A percentile compares a stretch with the other conserved stretches of the same genome.
Evolutionary conservation across 2,888 invertebrate species (phyloP).

Genomic region (Labia minor): DNA sequence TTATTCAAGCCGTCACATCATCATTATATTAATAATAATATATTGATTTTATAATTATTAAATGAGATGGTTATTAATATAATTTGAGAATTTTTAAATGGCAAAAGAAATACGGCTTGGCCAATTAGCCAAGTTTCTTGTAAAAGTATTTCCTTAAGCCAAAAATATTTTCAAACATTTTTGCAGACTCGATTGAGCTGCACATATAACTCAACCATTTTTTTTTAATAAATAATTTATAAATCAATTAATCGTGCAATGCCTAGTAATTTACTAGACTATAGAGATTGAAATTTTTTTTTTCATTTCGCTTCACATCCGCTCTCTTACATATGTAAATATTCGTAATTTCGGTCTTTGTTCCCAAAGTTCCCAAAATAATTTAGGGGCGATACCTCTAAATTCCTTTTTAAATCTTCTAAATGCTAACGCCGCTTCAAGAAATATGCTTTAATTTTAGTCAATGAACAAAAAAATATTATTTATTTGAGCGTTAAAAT

Average conservation of each 20-base stretch:
- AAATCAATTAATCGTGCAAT: not conserved
- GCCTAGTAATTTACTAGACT: not conserved
- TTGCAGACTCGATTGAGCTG: not conserved
- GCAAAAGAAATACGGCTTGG: conserved; percentile 1
- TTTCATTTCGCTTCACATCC: not conserved
- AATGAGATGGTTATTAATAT: too few species aligned
- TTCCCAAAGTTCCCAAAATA: too few species aligned
- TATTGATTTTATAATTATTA: not conserved
- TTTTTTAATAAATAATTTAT: not conserved
- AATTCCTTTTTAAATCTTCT: not conserved
- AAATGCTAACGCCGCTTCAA: not conserved
- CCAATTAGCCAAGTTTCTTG: not conserved
- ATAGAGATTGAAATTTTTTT: not conserved
- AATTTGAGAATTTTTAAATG: not conserved
- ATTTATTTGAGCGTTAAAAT: not conserved
- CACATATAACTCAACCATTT: not conserved
- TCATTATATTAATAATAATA: not conserved
- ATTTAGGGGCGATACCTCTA: not conserved
- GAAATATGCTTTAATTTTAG: not conserved
- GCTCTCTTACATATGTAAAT: not conserved
- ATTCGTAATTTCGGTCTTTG: not conserved
- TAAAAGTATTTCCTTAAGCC: not conserved
- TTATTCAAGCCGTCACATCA: not conserved
- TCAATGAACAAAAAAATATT: not conserved
- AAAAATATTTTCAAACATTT: not conserved